Conservation (phyloP, 2,113 vertebrate species). For the Amphiprion ocellaris region DNA sequence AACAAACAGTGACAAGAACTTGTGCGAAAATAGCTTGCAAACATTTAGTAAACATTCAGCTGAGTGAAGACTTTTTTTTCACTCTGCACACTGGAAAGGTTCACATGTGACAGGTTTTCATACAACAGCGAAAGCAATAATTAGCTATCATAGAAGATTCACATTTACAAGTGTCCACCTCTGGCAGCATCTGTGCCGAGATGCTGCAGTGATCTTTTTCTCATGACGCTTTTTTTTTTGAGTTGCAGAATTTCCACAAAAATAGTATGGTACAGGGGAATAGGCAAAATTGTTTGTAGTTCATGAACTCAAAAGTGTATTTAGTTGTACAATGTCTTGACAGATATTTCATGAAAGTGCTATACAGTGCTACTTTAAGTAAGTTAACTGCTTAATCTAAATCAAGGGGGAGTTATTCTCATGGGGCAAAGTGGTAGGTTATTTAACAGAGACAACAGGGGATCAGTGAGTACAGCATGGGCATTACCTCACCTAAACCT, state of each 20-base stretch:
- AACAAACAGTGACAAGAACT: conserved; percentile 72
- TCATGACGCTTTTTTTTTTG: conserved; percentile 10
- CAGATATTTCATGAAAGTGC: conserved; percentile 50
- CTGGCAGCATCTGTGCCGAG: conserved; percentile 4
- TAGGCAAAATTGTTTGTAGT: conserved; percentile 16
- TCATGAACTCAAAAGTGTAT: conserved; percentile 29
- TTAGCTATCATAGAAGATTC: conserved; percentile 51
- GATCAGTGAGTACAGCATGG: not conserved
- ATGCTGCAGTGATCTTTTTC: conserved; percentile 7
- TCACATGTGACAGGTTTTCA: conserved; percentile 50
- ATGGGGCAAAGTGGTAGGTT: not conserved
- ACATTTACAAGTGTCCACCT: conserved; percentile 52
- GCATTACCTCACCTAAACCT: conserved; percentile 7
- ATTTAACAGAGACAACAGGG: not conserved
- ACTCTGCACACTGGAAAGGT: conserved; percentile 35
- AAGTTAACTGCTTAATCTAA: conserved; percentile 2
- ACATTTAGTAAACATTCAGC: conserved; percentile 83
- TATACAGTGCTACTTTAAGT: conserved; percentile 47
- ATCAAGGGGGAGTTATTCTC: not conserved
- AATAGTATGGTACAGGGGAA: conserved; percentile 41
- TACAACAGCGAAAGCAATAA: conserved; percentile 38
- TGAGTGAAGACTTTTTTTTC: conserved; percentile 53
- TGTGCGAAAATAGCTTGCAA: conserved; percentile 76
- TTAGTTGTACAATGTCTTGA: not conserved
- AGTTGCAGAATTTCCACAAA: conserved; percentile 32